Percentiles rank a stretch among this genome's conserved stretches.
Conservation (phyloP, 2,797 vertebrate species). For the Scolopax rusticola region DNA sequence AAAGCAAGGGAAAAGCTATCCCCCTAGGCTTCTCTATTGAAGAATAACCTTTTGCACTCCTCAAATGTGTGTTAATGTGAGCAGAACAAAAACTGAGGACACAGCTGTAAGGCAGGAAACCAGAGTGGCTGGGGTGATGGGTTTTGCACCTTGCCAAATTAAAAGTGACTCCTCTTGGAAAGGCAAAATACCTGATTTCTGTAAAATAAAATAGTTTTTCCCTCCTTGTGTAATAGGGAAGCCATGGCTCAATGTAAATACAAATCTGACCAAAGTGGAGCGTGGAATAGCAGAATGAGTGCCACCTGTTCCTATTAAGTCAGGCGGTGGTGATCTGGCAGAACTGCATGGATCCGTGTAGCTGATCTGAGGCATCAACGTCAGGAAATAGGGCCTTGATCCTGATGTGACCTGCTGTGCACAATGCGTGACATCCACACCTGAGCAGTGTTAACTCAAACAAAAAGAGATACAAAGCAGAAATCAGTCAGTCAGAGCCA, state of each 20-base stretch:
- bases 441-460: background rate
- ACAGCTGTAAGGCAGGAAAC: background rate
- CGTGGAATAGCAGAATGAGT: background rate
- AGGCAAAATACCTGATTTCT: background rate
- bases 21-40: background rate
- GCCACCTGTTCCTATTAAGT: background rate
- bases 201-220: background rate
- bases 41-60: background rate
- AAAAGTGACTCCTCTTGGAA: background rate
- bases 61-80: background rate
- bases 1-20: slow-evolving; percentile 14
- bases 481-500: background rate
- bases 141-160: background rate
- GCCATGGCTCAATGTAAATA: background rate
- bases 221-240: background rate
- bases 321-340: background rate
- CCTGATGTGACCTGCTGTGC: background rate
- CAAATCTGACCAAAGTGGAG: background rate
- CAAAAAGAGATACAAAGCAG: background rate
- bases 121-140: background rate
- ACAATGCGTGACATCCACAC: background rate
- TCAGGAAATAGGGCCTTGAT: background rate
- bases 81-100: background rate
- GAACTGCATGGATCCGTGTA: background rate
- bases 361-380: background rate